Evolutionary conservation across 1,140 invertebrate species (phyloP), one percentile per base, ranked within the genome.

Genomic region (Rhyacophila brunnea): DNA sequence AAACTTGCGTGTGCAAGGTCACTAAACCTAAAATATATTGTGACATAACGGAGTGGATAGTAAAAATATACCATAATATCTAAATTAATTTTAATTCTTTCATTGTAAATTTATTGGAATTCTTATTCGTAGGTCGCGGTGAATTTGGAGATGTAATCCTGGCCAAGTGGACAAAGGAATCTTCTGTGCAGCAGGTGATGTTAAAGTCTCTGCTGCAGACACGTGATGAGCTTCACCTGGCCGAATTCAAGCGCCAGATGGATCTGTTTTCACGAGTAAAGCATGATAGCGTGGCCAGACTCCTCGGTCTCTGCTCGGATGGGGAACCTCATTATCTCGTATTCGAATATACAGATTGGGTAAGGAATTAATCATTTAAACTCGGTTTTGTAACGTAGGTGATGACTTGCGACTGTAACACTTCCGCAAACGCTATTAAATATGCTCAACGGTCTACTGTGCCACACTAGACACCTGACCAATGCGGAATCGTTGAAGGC

Each of bases 301-400:
- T 96, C 6, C 78, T 92, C 38, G 94, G 92, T 0, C 75, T 95
- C 43, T 94, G 91, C 71, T 80, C 87, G 28, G 91, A 95, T 47
- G 80, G 84, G 10, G 90, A 95, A 59, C 93, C 93, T 0, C 89
- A 94, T 69, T 93, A 89, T 68, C 87, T 96, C 83, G 85, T 97
- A 11, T 74, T 95, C 4, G 92, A 96, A 70, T 92, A 94, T 69
- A 94, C 91, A 17, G 94, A 96, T 69, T 96, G 93, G 93, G 88
- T 91, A 72, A 80, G 52, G 23, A 28, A 28, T 28, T 9, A 9
- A 28, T 28, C 9, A n/a, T n/a, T n/a, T n/a, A n/a, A n/a, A n/a
- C n/a, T n/a, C n/a, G n/a, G n/a, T n/a, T n/a, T n/a, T n/a, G n/a
- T n/a, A n/a, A n/a, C n/a, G n/a, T n/a, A n/a, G n/a, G n/a, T n/a